Evolutionary conservation across 1,140 invertebrate species (phyloP).

Genomic region (Oryctes rhinoceros): DNA sequence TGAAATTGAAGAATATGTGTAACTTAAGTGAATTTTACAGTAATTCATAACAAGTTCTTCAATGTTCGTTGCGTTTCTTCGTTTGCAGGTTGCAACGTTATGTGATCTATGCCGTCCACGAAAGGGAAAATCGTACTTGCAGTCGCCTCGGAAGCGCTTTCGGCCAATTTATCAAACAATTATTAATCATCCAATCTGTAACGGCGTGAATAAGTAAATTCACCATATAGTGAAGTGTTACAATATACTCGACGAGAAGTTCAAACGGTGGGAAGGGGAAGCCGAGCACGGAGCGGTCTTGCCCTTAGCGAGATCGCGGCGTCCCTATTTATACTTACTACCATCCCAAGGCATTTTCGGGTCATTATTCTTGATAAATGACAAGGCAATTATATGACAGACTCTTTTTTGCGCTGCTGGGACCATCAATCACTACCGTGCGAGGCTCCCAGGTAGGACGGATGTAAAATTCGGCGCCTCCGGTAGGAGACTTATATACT

Average conservation of each 20-base stretch:
- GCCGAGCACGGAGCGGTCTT: background rate
- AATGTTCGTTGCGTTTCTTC: no score
- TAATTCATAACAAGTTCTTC: no score
- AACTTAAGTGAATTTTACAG: no score
- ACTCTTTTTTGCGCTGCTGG: conserved; percentile 16
- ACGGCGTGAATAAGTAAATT: conserved; percentile 24
- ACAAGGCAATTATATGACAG: conserved; percentile 48
- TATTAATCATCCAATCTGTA: conserved; percentile 23
- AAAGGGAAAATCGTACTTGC: no score
- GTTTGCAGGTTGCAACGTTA: background rate
- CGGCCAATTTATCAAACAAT: conserved; percentile 24
- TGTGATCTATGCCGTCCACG: background rate
- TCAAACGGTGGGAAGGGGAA: background rate
- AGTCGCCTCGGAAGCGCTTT: background rate
- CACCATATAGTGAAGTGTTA: background rate
- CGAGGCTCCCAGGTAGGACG: background rate
- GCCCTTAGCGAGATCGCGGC: background rate
- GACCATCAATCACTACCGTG: conserved; percentile 41
- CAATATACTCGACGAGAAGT: conserved; percentile 20
- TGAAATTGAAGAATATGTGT: no score
- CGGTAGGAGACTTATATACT: conserved; percentile 19
- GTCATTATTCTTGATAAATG: conserved; percentile 49
- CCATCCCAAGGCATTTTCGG: conserved; percentile 39
- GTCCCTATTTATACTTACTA: background rate
- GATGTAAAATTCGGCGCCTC: background rate